These are phyloP conservation scores for Cephus pulcher DNA, from an alignment of 2,888 invertebrate species.

Conservation along the genomic window DNA sequence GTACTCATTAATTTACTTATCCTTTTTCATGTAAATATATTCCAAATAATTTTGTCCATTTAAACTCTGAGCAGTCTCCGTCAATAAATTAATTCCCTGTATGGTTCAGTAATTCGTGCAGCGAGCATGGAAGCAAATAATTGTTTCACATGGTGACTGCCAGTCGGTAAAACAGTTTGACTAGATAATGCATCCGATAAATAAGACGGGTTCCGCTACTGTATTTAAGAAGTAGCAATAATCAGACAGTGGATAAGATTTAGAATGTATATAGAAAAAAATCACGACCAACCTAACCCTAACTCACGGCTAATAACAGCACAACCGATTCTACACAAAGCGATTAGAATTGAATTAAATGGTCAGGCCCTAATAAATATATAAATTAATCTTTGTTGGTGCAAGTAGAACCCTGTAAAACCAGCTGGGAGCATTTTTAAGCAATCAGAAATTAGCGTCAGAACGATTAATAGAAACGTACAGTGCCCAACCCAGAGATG, in stretches of 20 bases:
- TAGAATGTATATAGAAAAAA: background rate
- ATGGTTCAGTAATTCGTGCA: background rate
- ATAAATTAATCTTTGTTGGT: background rate
- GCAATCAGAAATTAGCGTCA: background rate
- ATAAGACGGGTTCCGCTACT: background rate
- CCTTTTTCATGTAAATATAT: background rate
- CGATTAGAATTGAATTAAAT: background rate
- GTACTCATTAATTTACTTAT: background rate
- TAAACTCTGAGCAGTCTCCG: background rate
- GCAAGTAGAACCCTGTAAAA: background rate
- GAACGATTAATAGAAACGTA: background rate
- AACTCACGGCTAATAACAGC: background rate
- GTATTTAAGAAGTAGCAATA: background rate
- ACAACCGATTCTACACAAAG: background rate
- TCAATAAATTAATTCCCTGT: background rate
- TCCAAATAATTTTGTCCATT: background rate
- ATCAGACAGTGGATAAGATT: background rate
- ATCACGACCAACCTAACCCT: background rate
- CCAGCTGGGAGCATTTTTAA: background rate
- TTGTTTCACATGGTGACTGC: background rate
- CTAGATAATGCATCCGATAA: background rate
- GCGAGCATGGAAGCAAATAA: background rate
- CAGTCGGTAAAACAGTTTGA: background rate
- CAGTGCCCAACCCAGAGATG: background rate
- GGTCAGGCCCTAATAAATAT: background rate